Conservation (phyloP, 2,797 vertebrate species). For the Artibeus lituratus region DNA sequence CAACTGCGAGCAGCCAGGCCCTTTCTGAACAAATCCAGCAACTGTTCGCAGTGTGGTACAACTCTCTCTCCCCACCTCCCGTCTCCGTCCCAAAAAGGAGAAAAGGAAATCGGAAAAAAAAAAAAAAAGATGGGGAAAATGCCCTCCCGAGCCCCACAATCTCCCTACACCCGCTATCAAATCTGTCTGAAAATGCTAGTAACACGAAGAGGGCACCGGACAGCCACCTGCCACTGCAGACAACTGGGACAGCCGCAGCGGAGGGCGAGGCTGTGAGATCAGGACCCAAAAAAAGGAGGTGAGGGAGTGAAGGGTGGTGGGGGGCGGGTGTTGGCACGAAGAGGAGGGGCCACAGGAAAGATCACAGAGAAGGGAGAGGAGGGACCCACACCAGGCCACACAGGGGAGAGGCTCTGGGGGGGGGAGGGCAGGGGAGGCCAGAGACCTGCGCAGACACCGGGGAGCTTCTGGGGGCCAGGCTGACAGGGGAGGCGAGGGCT, state of each 20-base stretch:
- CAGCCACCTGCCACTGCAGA: conserved; percentile 93
- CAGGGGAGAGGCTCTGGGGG: not conserved
- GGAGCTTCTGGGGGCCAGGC: not conserved
- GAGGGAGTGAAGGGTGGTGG: conserved; percentile 57
- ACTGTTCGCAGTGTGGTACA: conserved; percentile 82
- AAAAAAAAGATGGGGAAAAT: not conserved
- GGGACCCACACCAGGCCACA: conserved; percentile 32
- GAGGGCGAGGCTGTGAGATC: conserved; percentile 85
- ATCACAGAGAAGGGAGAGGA: conserved; percentile 67
- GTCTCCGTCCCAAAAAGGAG: conserved; percentile 86
- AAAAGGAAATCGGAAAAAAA: conserved; percentile 40
- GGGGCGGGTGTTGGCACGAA: not conserved
- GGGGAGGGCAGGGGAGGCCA: too few relatives aligned
- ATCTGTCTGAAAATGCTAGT: conserved; percentile 90
- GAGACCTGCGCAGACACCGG: not conserved
- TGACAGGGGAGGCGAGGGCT: not conserved
- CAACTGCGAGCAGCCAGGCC: conserved; percentile 88
- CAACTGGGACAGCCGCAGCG: conserved; percentile 89
- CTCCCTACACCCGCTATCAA: conserved; percentile 79
- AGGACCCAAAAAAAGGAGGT: conserved; percentile 82
- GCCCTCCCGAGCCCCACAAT: not conserved
- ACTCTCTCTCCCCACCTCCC: conserved; percentile 71
- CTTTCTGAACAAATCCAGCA: conserved; percentile 82
- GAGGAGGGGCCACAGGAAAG: not conserved
- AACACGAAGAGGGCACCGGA: conserved; percentile 82